Conservation (phyloP, 2,888 invertebrate species). For the Epiblema foenella region DNA sequence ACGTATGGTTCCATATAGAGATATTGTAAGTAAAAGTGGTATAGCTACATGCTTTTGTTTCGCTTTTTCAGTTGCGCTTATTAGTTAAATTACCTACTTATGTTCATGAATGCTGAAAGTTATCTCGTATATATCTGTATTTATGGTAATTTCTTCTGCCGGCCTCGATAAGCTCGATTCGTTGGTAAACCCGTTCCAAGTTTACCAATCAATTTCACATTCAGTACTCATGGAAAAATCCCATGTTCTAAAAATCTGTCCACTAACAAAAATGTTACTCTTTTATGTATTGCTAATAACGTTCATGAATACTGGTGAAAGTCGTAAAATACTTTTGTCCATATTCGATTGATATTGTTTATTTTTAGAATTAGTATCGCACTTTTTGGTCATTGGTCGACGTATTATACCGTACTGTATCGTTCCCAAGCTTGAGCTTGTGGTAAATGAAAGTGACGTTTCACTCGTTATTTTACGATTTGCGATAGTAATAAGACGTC, state of each 20-base stretch:
- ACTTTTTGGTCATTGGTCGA: not conserved
- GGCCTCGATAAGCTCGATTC: slow-evolving; percentile 10
- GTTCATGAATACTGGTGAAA: slow-evolving; percentile 13
- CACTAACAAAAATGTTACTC: not conserved
- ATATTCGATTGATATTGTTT: slow-evolving; percentile 6
- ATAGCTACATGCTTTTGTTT: too few relatives aligned
- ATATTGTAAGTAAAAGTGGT: too few relatives aligned
- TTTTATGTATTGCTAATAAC: slow-evolving; percentile 4
- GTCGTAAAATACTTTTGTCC: slow-evolving; percentile 12
- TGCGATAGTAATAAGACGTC: not conserved
- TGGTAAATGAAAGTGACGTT: slow-evolving; percentile 12
- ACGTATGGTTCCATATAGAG: too few relatives aligned
- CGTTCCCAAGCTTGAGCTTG: not conserved
- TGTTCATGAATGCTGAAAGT: too few relatives aligned
- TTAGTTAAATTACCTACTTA: too few relatives aligned
- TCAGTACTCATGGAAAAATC: slow-evolving; percentile 23
- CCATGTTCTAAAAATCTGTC: slow-evolving; percentile 12
- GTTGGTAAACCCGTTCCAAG: slow-evolving; percentile 24
- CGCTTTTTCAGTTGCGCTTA: too few relatives aligned
- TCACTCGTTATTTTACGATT: not conserved
- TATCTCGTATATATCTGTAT: too few relatives aligned
- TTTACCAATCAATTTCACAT: slow-evolving; percentile 26
- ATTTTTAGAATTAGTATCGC: slow-evolving; percentile 28
- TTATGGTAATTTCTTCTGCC: not conserved
- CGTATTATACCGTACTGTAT: not conserved